A percentile compares a stretch with the other conserved stretches of the same genome.
phyloP scores from a whole-genome alignment of 2,888 invertebrate genomes.

The Caenorhabditis sp. region DNA sequence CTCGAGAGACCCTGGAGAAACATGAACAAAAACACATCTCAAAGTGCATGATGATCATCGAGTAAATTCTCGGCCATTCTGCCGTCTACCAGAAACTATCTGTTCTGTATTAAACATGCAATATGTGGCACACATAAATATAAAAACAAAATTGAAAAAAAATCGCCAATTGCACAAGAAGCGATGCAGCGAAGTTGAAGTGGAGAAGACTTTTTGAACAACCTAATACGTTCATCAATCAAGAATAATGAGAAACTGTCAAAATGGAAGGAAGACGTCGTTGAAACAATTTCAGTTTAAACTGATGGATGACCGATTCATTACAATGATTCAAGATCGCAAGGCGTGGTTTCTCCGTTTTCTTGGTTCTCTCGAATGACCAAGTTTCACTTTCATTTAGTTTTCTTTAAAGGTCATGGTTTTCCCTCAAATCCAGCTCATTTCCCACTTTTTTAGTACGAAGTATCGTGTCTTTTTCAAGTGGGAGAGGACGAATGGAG shows the following conservation, averaged over 20 bases:
- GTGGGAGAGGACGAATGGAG: not conserved
- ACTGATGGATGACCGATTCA: constrained; percentile 6
- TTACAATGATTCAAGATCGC: not conserved
- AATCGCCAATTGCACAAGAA: too few relatives aligned
- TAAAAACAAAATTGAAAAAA: too few relatives aligned
- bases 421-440: not conserved
- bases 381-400: not conserved
- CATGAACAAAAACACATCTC: too few relatives aligned
- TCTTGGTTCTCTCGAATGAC: not conserved
- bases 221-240: constrained; percentile 7
- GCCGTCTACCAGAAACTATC: too few relatives aligned
- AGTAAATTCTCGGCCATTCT: too few relatives aligned
- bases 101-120: too few relatives aligned
- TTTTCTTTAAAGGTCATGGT: not conserved
- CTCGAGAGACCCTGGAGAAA: too few relatives aligned
- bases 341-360: constrained; percentile 22
- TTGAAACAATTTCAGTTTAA: constrained; percentile 32
- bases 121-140: too few relatives aligned
- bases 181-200: too few relatives aligned
- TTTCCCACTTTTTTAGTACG: not conserved
- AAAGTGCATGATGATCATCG: too few relatives aligned
- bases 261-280: constrained; percentile 10
- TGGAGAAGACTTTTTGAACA: not conserved
- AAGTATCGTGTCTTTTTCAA: constrained; percentile 18
- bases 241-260: constrained; percentile 19